Percentiles rank a stretch among this genome's conserved stretches.
Conservation (phyloP, 2,113 vertebrate species). For the Desmodus rotundus region DNA sequence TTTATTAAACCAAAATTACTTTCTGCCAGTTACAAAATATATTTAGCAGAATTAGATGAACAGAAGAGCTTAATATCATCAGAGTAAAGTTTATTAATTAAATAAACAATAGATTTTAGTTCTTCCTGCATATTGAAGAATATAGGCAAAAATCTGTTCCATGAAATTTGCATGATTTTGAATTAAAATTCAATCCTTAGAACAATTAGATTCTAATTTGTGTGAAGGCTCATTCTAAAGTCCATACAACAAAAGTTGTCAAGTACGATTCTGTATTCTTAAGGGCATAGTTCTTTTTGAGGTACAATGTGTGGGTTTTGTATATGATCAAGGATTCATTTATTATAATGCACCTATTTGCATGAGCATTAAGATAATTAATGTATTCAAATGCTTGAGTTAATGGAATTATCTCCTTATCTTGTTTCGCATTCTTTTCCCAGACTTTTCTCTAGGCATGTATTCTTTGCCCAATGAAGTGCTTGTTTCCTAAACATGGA, state of each 20-base stretch:
- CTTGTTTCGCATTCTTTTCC: not conserved
- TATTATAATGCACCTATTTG: not conserved
- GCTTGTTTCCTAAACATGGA: not conserved
- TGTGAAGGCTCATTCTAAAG: constrained; percentile 13
- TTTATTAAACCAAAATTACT: not conserved
- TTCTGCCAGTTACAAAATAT: not conserved
- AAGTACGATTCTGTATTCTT: not conserved
- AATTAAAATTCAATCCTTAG: constrained; percentile 64
- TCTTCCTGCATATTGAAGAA: constrained; percentile 17
- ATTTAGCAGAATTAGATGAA: constrained; percentile 3
- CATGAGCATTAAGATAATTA: not conserved
- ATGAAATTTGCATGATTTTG: constrained; percentile 51
- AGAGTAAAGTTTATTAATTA: constrained; percentile 57
- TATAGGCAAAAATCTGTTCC: constrained; percentile 47
- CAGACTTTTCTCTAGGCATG: not conserved
- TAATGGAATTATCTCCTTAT: not conserved
- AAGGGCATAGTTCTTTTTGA: not conserved
- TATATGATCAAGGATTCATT: constrained; percentile 18
- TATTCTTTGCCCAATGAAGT: not conserved
- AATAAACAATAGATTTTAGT: constrained; percentile 56
- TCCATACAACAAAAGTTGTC: not conserved
- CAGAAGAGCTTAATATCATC: not conserved
- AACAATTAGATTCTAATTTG: constrained; percentile 42
- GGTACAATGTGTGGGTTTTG: not conserved
- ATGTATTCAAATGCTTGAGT: constrained; percentile 42